These are phyloP conservation scores for Drosophila yooni DNA, from an alignment of 2,888 invertebrate species.

Conservation along the genomic window DNA sequence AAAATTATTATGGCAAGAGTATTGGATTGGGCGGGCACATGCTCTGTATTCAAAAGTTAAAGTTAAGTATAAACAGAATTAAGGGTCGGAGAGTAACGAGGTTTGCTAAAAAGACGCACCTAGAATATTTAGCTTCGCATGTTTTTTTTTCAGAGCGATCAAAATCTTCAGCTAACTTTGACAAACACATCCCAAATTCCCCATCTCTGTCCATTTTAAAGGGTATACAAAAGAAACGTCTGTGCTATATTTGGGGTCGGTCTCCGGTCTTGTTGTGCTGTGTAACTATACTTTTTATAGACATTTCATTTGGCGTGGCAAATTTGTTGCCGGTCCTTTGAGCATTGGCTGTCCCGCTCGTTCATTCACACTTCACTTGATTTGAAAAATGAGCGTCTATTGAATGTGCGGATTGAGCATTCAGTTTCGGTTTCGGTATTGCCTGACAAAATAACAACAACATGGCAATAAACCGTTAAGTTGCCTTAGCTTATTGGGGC, in stretches of 20 bases:
- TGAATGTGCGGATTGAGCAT: slow-evolving; percentile 62
- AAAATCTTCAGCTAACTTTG: not conserved
- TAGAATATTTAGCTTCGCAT: not conserved
- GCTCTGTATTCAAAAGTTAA: not conserved
- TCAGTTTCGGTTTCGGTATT: slow-evolving; percentile 24
- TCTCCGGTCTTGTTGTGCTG: slow-evolving; percentile 46
- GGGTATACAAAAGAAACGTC: slow-evolving; percentile 1
- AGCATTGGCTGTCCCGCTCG: slow-evolving; percentile 47
- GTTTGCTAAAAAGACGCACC: not conserved
- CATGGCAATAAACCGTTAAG: slow-evolving; percentile 77
- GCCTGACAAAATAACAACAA: slow-evolving; percentile 53
- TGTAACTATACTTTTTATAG: slow-evolving; percentile 56
- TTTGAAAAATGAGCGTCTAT: slow-evolving; percentile 79
- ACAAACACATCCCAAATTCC: not conserved
- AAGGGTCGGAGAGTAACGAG: not conserved
- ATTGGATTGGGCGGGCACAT: not conserved
- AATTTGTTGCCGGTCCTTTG: slow-evolving; percentile 67
- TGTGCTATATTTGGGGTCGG: slow-evolving; percentile 3
- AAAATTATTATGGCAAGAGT: not conserved
- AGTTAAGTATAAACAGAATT: not conserved
- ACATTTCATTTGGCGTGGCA: slow-evolving; percentile 71
- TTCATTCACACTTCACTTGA: slow-evolving; percentile 80
- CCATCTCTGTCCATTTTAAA: not conserved
- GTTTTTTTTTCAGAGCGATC: not conserved
- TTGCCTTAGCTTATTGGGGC: slow-evolving; percentile 71